Conservation (phyloP, 2,113 vertebrate species). For the Myrmophylax atrothorax region DNA sequence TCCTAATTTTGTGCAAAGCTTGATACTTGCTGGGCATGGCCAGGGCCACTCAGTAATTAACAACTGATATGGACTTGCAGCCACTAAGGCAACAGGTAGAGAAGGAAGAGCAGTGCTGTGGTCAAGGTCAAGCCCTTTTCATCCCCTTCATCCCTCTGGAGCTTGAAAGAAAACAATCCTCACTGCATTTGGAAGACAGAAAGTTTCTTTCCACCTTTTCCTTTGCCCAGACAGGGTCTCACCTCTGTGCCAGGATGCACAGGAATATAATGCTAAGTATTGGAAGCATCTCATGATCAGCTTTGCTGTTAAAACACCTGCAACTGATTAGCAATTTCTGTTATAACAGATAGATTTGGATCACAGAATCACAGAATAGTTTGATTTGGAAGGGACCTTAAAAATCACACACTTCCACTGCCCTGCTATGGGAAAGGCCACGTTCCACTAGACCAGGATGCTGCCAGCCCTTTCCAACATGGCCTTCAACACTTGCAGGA, state of each 20-base stretch:
- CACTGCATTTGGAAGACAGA: neutral
- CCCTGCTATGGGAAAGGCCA: neutral
- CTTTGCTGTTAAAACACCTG: neutral
- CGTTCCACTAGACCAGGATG: neutral
- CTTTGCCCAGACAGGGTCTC: neutral
- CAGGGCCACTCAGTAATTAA: neutral
- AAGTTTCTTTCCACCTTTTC: neutral
- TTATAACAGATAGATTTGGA: neutral
- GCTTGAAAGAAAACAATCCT: neutral
- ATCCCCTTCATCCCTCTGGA: neutral
- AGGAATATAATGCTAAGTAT: neutral
- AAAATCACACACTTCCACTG: neutral
- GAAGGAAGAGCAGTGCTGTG: accelerated
- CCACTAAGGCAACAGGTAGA: neutral
- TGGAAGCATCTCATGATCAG: neutral
- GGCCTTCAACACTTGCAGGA: neutral
- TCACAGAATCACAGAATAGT: neutral
- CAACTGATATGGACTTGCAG: neutral
- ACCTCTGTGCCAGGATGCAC: neutral
- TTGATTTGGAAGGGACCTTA: neutral
- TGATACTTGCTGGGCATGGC: neutral
- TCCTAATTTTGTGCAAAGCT: neutral
- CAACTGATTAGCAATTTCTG: neutral
- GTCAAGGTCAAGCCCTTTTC: neutral
- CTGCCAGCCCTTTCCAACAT: neutral